Percentiles rank a stretch among this genome's conserved stretches.
Evolutionary conservation across 2,797 vertebrate species (phyloP).

Genomic region (Anguilla pacifica): DNA sequence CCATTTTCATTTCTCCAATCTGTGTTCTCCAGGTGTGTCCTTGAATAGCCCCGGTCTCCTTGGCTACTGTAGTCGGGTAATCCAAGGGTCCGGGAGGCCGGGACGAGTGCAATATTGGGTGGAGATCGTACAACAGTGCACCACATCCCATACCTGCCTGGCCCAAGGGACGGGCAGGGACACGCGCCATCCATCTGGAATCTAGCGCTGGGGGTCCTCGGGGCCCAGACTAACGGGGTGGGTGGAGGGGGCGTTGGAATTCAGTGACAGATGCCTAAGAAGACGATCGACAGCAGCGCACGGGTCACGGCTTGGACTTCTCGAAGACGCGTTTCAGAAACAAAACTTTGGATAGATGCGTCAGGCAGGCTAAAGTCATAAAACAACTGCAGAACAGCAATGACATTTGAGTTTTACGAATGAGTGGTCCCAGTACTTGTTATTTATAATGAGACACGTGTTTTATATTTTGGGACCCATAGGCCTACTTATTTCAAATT

Average conservation of each 20-base stretch:
- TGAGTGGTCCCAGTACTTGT: background rate
- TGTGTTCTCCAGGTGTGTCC: no score
- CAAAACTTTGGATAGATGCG: background rate
- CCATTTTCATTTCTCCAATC: background rate
- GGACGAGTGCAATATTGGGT: slow-evolving; percentile 95
- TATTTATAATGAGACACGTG: background rate
- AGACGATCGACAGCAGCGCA: background rate
- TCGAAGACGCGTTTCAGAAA: background rate
- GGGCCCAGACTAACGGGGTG: background rate
- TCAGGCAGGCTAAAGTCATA: background rate
- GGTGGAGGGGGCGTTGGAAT: background rate
- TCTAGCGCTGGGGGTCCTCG: background rate
- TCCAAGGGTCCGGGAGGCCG: slow-evolving; percentile 84
- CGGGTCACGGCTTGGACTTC: background rate
- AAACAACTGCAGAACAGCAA: background rate
- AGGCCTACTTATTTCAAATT: background rate
- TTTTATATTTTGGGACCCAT: background rate
- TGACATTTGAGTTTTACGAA: background rate
- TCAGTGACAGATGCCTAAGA: background rate
- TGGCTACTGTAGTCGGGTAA: slow-evolving; percentile 30
- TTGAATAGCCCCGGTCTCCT: background rate
- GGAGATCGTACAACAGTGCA: slow-evolving; percentile 86
- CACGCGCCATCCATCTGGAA: background rate
- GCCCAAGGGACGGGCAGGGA: slow-evolving; percentile 47
- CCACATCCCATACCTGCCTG: slow-evolving; percentile 84